Conservation (phyloP, 2,113 vertebrate species). For the Mastomys coucha region DNA sequence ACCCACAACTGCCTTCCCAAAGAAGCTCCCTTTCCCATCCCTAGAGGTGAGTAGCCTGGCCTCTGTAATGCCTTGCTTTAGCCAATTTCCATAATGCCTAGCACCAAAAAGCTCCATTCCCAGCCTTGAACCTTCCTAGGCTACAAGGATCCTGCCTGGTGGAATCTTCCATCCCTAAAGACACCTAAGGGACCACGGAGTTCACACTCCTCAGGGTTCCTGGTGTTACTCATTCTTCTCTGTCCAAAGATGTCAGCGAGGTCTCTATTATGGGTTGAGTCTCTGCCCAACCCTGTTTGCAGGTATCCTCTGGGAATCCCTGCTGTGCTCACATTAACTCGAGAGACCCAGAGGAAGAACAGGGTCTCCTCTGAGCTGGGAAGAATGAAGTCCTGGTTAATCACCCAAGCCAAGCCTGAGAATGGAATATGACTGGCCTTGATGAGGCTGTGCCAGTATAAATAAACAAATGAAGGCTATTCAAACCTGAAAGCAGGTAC, state of each 20-base stretch:
- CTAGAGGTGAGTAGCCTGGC: not conserved
- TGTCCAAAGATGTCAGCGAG: not conserved
- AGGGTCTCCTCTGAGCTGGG: not conserved
- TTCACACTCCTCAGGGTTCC: not conserved
- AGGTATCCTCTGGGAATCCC: not conserved
- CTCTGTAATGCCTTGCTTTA: not conserved
- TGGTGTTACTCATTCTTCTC: not conserved
- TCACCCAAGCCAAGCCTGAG: not conserved
- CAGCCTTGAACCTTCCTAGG: too few species aligned
- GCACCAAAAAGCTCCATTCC: not conserved
- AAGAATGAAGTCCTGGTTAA: not conserved
- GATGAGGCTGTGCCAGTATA: too few species aligned
- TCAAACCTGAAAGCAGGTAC: not conserved
- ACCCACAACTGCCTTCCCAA: not conserved
- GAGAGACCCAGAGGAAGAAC: not conserved
- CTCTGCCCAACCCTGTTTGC: not conserved
- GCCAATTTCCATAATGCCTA: not conserved
- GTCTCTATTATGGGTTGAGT: fast-evolving
- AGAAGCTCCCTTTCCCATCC: not conserved
- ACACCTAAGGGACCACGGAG: not conserved
- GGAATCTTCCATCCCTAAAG: not conserved
- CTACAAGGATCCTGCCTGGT: not conserved
- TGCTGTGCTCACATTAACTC: not conserved
- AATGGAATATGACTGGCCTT: not conserved
- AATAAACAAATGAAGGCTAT: not conserved